Evolutionary conservation across 2,888 invertebrate species (phyloP), one percentile per base, ranked within the genome.

Genomic region (Cryptus armator): DNA sequence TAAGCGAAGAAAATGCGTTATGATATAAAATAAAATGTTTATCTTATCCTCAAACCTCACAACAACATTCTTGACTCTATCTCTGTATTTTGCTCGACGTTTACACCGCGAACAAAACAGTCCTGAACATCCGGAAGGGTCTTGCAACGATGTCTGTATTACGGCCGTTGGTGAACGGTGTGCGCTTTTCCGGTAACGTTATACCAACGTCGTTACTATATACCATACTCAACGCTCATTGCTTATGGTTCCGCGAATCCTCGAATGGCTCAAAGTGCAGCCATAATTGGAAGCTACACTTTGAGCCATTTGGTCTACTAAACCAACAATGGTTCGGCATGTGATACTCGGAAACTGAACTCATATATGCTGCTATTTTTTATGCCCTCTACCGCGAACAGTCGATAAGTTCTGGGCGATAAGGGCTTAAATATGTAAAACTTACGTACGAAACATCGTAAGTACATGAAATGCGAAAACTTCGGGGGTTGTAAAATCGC

Each of bases 131-230:
- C 19, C 29, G 4, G 14, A 64, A 62, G 24, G 68, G 53, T 71
- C 48, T 66, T 51, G 10, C n/a, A 53, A 43, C n/a, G 51, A 62
- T 29, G 59, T 24, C 12, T 29, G 29, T 46, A 12, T 81, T 75
- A 81, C 75, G 37, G 59, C 37, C 66, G 37, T 59, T 68, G 56
- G 51, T 59, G 29, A 16, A 44, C 29, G 24, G 1, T 48, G 16
- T 68, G 51, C n/a, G 75, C n/a, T 48, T 70, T 51, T 68, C 48
- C 68, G 44, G 37, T 29, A 24, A 75, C 51, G 62, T 48, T 43
- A 62, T 75, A 81, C 75, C 75, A 75, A 68, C 81, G 68, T 81
- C 81, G 68, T 81, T 81, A 68, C 75, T 48, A 29, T 68, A 75
- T 56, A 74, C 32, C 44, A 70, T 43, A 62, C 19, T 19, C 43